phyloP scores from a whole-genome alignment of 2,113 vertebrate genomes.

The Myotis davidii region DNA sequence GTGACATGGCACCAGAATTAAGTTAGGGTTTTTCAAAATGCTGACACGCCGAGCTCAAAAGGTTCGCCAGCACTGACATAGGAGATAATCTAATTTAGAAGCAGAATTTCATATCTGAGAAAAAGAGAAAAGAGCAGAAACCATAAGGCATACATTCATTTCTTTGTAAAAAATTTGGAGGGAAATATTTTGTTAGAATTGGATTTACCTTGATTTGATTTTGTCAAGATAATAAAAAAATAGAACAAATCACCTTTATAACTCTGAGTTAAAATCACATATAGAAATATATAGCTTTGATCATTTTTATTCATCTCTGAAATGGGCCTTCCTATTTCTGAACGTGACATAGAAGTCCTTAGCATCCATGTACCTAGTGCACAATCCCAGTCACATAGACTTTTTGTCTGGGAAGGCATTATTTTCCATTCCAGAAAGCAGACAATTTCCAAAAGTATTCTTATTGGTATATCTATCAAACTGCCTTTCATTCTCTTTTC shows the following conservation, averaged over 20 bases:
- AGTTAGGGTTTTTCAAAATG: too few relatives aligned
- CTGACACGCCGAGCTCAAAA: too few relatives aligned
- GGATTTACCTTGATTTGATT: conserved; percentile 38
- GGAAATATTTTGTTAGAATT: not conserved
- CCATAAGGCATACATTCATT: not conserved
- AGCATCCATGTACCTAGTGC: not conserved
- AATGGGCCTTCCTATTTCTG: not conserved
- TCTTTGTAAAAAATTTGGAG: not conserved
- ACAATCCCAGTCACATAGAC: not conserved
- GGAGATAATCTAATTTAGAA: conserved; percentile 13
- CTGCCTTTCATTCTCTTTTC: conserved; percentile 28
- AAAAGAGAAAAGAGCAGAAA: not conserved
- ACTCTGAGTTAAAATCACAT: not conserved
- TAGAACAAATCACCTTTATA: not conserved
- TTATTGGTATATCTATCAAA: conserved; percentile 26
- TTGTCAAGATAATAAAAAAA: conserved; percentile 25
- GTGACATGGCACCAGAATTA: too few relatives aligned
- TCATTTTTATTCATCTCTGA: not conserved
- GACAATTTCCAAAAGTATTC: not conserved
- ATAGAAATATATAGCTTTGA: not conserved
- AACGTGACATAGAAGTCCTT: not conserved
- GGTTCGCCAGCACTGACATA: not conserved
- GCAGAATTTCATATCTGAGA: not conserved
- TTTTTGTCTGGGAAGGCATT: not conserved
- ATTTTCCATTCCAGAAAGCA: not conserved